Conservation (phyloP, 2,888 invertebrate genomes). For the Synergus itoensis region DNA sequence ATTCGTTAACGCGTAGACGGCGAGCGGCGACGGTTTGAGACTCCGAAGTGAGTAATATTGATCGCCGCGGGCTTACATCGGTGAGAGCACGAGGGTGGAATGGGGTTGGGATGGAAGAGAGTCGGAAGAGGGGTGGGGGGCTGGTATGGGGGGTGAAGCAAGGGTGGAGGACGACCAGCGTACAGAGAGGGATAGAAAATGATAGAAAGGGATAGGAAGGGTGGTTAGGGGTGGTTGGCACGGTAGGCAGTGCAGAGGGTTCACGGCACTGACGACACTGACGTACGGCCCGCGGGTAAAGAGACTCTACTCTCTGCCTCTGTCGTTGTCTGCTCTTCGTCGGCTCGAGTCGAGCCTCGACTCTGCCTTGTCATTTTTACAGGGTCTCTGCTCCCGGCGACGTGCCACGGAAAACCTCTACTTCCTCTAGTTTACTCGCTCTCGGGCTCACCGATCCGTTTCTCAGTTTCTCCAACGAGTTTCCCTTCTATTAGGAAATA, state of each 20-base stretch:
- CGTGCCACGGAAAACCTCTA: constrained; percentile 53
- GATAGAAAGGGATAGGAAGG: constrained; percentile 34
- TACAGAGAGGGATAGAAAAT: constrained; percentile 40
- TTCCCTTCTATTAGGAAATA: constrained; percentile 23
- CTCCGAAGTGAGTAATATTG: constrained; percentile 76
- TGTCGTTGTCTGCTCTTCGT: constrained; percentile 18
- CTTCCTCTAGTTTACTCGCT: constrained; percentile 28
- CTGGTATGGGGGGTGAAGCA: constrained; percentile 8
- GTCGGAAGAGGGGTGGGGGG: constrained; percentile 15
- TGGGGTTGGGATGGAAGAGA: constrained; percentile 40
- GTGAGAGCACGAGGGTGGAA: constrained; percentile 55
- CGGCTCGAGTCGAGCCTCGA: constrained; percentile 25
- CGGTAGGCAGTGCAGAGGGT: constrained; percentile 38
- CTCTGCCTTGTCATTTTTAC: constrained; percentile 36
- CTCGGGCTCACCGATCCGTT: constrained; percentile 7
- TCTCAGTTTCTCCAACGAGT: not conserved
- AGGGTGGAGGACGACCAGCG: constrained; percentile 39
- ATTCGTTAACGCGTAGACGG: constrained; percentile 53
- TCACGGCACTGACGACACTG: constrained; percentile 31
- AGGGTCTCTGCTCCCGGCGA: constrained; percentile 16
- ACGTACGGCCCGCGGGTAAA: constrained; percentile 45
- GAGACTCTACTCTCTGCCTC: constrained; percentile 32
- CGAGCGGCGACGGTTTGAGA: constrained; percentile 66
- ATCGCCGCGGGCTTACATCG: constrained; percentile 76
- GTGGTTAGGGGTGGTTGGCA: constrained; percentile 47